Base-by-base conservation (phyloP, 2,113 vertebrate species). In the Callithrix jacchus region DNA sequence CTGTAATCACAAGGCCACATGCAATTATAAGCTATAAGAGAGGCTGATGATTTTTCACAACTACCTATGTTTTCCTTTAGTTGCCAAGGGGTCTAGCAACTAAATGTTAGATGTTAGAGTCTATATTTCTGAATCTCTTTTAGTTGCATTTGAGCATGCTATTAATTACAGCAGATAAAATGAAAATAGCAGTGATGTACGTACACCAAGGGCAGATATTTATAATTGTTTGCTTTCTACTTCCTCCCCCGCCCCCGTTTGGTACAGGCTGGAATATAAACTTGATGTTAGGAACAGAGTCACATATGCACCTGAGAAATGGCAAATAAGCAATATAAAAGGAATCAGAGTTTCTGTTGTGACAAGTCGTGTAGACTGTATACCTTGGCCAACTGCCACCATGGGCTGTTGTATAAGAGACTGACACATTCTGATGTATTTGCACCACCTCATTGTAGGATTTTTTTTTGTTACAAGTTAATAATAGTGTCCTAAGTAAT, bases 131-230 rank as follows among this genome's bases (percentile, higher is more conserved):
- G 40, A 20, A 3, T 68, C 30, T 76, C 30, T 71, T 9, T n/a
- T 35, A 12, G 12, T 83, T 45, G 37, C 14, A 2, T 27, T 16
- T 27, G 17, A 13, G 3, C 21, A n/a, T 58, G 21, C 11, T 71
- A 45, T 52, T 91, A 27, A n/a, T 42, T n/a, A 96, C 16, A 93
- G 76, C 13, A 79, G 56, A 88, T 45, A 37, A 37, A 66, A 40
- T 45, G 61, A 13, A 85, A 91, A 89, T 7, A 7, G 1, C 2
- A 23, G 0, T 49, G 73, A 70, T 30, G 21, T 13, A 35, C 9
- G 2, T n/a, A 14, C 0, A 21, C 30, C 16, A 8, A 8, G 27
- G 23, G 17, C 5, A 47, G 17, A 23, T 49, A 10, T 61, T 14
- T 40, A 1, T 37, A 20, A 23, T 37, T 27, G 3, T 13, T 89